Evolutionary conservation across 2,888 invertebrate genomes (phyloP).

Genomic region (Hypomecis punctinalis): DNA sequence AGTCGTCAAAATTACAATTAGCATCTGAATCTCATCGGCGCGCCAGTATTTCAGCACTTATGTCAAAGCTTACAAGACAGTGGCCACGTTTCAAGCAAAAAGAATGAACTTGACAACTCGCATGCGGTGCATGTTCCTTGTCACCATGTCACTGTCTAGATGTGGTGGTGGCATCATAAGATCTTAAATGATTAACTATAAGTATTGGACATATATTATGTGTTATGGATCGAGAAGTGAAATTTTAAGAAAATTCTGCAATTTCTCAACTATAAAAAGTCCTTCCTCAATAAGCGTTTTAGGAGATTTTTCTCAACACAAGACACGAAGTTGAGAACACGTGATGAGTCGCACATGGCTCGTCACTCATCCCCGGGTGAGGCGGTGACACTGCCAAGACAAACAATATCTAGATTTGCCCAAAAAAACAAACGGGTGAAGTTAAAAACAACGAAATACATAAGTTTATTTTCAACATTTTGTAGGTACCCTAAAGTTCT

Average conservation of each 20-base stretch:
- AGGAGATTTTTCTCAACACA: too few relatives aligned
- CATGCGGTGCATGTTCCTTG: slow-evolving; percentile 23
- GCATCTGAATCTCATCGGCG: not conserved
- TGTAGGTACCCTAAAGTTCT: too few relatives aligned
- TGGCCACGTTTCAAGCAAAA: slow-evolving; percentile 4
- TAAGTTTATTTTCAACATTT: too few relatives aligned
- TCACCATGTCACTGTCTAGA: slow-evolving; percentile 8
- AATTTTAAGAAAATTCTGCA: not conserved
- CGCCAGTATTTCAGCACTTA: slow-evolving; percentile 17
- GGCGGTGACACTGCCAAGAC: too few relatives aligned
- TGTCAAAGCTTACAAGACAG: slow-evolving; percentile 11
- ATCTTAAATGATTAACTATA: slow-evolving; percentile 1
- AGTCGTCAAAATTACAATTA: not conserved
- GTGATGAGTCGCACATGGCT: too few relatives aligned
- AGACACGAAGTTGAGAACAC: too few relatives aligned
- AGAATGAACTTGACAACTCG: slow-evolving; percentile 13
- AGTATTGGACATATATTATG: not conserved
- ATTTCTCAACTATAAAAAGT: too few relatives aligned
- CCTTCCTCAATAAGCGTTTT: too few relatives aligned
- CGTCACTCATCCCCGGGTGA: too few relatives aligned
- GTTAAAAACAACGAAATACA: too few relatives aligned
- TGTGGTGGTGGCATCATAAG: slow-evolving; percentile 13
- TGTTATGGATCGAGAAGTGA: not conserved
- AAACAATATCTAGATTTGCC: too few relatives aligned
- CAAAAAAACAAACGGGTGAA: too few relatives aligned